These are phyloP conservation scores for Barypeithes pellucidus DNA, from an alignment of 2,888 invertebrate genomes.

Conservation along the genomic window DNA sequence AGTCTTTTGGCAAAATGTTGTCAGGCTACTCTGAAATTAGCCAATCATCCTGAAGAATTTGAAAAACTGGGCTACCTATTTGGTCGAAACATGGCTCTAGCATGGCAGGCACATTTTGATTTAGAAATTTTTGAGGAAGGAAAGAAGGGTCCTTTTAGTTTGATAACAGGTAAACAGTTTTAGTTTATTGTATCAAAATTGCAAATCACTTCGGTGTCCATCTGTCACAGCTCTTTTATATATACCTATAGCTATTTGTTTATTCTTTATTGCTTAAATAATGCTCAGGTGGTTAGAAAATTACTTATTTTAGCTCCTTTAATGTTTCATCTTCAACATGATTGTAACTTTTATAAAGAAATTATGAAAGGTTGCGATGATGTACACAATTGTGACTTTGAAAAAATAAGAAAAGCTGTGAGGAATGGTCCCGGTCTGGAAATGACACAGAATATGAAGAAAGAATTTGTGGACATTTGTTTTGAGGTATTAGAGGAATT, in stretches of 20 bases:
- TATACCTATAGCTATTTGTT: too few relatives aligned
- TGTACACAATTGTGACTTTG: conserved; percentile 75
- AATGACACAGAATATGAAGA: conserved; percentile 80
- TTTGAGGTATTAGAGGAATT: conserved; percentile 82
- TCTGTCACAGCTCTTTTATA: too few relatives aligned
- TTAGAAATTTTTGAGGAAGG: conserved; percentile 76
- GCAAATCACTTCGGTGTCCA: too few relatives aligned
- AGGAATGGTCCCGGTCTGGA: conserved; percentile 79
- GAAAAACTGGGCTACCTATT: conserved; percentile 88
- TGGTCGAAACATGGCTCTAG: conserved; percentile 90
- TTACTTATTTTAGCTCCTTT: conserved; percentile 76
- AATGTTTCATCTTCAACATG: conserved; percentile 83
- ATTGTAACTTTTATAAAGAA: conserved; percentile 78
- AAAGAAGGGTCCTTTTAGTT: conserved; percentile 74
- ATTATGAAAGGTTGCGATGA: conserved; percentile 76
- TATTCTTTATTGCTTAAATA: conserved; percentile 3
- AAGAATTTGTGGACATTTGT: conserved; percentile 81
- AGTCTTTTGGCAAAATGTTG: conserved; percentile 87
- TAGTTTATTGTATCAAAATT: too few relatives aligned
- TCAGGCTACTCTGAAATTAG: conserved; percentile 84
- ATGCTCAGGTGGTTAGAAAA: too few relatives aligned
- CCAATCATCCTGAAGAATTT: conserved; percentile 81
- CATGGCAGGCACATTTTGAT: conserved; percentile 85
- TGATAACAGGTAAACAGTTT: conserved; percentile 78
- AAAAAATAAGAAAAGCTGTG: conserved; percentile 68